Evolutionary conservation across 1,140 invertebrate species (phyloP), one percentile per base, ranked within the genome.

Genomic region (Helicoverpa zea): DNA sequence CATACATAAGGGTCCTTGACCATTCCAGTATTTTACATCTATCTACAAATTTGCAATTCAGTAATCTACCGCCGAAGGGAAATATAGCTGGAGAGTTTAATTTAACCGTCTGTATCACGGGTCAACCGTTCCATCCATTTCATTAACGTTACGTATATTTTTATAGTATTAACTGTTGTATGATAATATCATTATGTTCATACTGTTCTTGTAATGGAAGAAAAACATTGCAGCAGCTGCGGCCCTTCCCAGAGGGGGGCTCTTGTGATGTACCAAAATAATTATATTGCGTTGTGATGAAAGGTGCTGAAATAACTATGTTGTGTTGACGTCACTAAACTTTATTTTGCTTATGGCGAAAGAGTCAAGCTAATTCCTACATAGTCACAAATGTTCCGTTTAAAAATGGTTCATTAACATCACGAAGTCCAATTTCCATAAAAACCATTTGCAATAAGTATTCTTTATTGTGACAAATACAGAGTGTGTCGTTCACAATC

Each of bases 21-120:
- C 54, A 56, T 58, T 79, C 76, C 52, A 79, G 76, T 18, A 68
- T n/a, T 79, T 29, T 79, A 70, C 2, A 58, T 68, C 76, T 35
- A 47, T 13, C n/a, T 52, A 74, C 59, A 81, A 85, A 89, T 88
- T 87, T 82, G 84, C 85, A 89, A 87, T 87, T 86, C 86, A 85
- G 83, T 84, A 86, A 87, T 86, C 81, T 86, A 83, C 83, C 82
- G 80, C 70, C 75, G 51, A 83, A 83, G 86, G 83, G 84, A 84
- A 86, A 85, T 76, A 85, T 83, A 81, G 80, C 79, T 16, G 83
- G 73, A 76, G 83, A 84, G 83, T 87, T 87, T 87, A 85, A 85
- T 87, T 84, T 85, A 86, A 79, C 77, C 64, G 79, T 59, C 56
- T 77, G 52, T 81, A 80, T 66, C 56, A 63, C 51, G 73, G 80